Conservation (phyloP, 35 echinoderm and acorn worm genomes). For the Ophioderma brevispina region DNA sequence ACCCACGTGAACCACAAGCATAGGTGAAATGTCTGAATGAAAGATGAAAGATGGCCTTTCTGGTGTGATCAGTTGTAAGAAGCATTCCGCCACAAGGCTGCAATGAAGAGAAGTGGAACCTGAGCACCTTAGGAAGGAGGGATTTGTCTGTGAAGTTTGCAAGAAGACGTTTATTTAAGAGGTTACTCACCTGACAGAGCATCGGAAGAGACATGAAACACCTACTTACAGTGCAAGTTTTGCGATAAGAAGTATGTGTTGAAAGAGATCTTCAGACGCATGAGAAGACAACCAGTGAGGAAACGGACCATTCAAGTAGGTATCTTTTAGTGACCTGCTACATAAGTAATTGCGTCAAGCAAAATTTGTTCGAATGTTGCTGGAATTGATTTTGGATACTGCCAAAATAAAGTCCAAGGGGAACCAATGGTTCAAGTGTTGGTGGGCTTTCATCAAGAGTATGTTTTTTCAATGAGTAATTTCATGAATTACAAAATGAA, state of each 20-base stretch:
- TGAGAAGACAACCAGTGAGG: not conserved
- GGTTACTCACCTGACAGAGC: not conserved
- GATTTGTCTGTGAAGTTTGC: not conserved
- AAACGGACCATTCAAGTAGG: not conserved
- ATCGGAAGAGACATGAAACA: not conserved
- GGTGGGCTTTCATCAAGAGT: not conserved
- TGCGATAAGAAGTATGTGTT: slow-evolving; percentile 10
- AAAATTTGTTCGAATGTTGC: not conserved
- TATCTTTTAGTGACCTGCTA: not conserved
- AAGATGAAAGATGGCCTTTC: not conserved
- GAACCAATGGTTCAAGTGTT: not conserved
- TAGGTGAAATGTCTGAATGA: not conserved
- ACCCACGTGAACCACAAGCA: not conserved
- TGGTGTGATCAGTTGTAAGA: not conserved
- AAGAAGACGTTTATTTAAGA: not conserved
- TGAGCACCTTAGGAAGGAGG: not conserved
- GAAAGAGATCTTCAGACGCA: not conserved
- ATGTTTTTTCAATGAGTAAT: not conserved
- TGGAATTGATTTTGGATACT: not conserved
- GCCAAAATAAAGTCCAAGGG: not conserved
- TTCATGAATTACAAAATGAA: not conserved
- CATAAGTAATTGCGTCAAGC: not conserved
- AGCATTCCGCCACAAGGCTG: not conserved
- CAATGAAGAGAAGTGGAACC: not conserved
- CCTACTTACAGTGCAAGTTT: not conserved